A percentile compares a stretch with the other conserved stretches of the same genome.
Evolutionary conservation across 2,888 invertebrate species (phyloP).

Genomic region (Odontocerum albicorne): DNA sequence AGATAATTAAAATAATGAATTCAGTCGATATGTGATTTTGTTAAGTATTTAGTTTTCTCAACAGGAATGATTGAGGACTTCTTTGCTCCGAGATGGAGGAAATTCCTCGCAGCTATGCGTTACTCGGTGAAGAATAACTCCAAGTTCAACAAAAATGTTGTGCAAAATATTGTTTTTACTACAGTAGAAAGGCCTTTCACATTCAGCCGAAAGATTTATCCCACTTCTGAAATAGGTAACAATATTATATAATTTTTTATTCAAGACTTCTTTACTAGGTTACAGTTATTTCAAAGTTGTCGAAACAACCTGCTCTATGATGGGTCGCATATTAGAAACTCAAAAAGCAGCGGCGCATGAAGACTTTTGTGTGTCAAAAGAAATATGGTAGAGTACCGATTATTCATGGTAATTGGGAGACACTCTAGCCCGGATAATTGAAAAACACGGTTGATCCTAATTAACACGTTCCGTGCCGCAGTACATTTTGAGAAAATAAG

Average conservation of each 20-base stretch:
- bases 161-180: constrained; percentile 58
- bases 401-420: too few relatives aligned
- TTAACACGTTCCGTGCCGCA: too few relatives aligned
- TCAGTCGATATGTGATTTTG: too few relatives aligned
- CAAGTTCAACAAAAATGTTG: constrained; percentile 61
- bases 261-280: neutral
- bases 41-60: too few relatives aligned
- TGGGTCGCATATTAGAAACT: neutral
- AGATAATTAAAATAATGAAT: too few relatives aligned
- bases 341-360: too few relatives aligned
- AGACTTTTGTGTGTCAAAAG: too few relatives aligned
- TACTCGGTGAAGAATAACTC: constrained; percentile 54
- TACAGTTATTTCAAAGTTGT: neutral
- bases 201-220: constrained; percentile 50
- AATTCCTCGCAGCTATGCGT: constrained; percentile 65
- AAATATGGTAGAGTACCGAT: too few relatives aligned
- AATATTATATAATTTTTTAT: constrained; percentile 1
- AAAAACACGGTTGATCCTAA: too few relatives aligned
- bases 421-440: too few relatives aligned
- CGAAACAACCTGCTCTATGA: too few relatives aligned
- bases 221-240: constrained; percentile 46
- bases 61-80: constrained; percentile 66
- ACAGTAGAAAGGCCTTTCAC: constrained; percentile 71
- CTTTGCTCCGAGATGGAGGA: constrained; percentile 74
- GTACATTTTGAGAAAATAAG: too few relatives aligned